Evolutionary conservation across 2,888 invertebrate species (phyloP), one percentile per base, ranked within the genome.

Genomic region (Nephrotoma appendiculata): DNA sequence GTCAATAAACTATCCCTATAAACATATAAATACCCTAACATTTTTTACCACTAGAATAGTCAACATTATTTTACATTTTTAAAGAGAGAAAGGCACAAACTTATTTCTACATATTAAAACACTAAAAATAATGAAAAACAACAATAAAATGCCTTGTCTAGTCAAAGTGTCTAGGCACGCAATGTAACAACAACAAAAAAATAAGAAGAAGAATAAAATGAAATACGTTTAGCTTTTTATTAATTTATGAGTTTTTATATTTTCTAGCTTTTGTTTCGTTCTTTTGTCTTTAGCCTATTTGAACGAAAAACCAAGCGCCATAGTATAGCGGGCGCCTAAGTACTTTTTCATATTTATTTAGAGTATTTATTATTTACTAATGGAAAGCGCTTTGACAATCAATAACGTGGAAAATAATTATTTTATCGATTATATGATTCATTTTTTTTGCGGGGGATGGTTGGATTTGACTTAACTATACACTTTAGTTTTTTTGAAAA

Each of bases 131-230:
- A 71, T 71, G 71, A 31, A 71, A 3, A 1, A 44, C 71, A 71
- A 71, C 31, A 71, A 52, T 9, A 71, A 31, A 86, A 87, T 87
- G 86, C 87, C 57, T 87, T 48, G 88, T 88, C 88, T 88, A 88
- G 88, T 88, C 88, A 48, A 48, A 86, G 86, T 86, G 88, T 88
- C 88, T 88, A 87, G 87, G 87, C 88, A 88, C 88, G 88, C 88
- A 86, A 88, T 85, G 84, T 86, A 71, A 71, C 7, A 31, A 71
- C 44, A 44, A 44, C 3, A 44, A 44, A 6, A 44, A 1, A 71
- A 71, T 2, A 31, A 31, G 31, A 31, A 31, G 31, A 31, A 31
- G 31, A 31, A 31, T 31, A 31, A 71, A 71, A 9, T 71, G 31
- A 15, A 57, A 57, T 57, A 57, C 6, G 31, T 31, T 71, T 31